Base-by-base conservation (phyloP, 2,797 vertebrate genomes). In the Falco biarmicus region DNA sequence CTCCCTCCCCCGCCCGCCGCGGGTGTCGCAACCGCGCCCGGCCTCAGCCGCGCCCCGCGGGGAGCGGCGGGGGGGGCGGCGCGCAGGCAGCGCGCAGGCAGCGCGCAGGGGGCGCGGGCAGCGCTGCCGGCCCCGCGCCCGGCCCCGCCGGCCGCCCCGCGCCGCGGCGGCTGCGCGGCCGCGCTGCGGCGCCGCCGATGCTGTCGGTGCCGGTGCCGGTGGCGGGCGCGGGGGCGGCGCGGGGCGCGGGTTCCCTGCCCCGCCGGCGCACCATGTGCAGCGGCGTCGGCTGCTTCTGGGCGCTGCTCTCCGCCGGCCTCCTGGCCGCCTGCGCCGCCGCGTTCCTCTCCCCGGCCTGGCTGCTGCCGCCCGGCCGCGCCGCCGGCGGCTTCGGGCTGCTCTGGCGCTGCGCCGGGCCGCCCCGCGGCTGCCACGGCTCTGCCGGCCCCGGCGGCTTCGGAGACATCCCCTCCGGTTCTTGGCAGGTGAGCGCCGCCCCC, bases 211-310 rank as follows among this genome's bases (percentile, higher is more conserved):
- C 98, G 96, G 97, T 97, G 89, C 98, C 98, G 97, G 97, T 98
- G 96, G 96, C 98, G 97, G 98, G 53, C 98, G 98, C 96, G 90
- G 97, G 98, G 97, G 96, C 98, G 84, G 98, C 97, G 96, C 95
- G 98, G 93, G 97, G 95, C 96, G 96, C 98, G 70, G 98, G 97
- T 92, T 98, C 97, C 82, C 75, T 94, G 96, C 98, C 98, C 98
- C 98, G 95, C 77, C 98, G 97, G 86, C 98, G 97, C 97, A 98
- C 97, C 98, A 99, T 99, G 99, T 98, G 99, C 98, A 98, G 98
- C 98, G 98, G 99, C 53, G 99, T 99, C 98, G 99, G 99, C 87
- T 99, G 99, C 96, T 99, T 99, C 95, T 99, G 99, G 99, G 98
- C 98, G 95, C 98, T 99, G 88, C 98, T 99, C 74, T 99, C 99